Base-by-base conservation (phyloP, 2,888 invertebrate genomes). In the Odontocerum albicorne region DNA sequence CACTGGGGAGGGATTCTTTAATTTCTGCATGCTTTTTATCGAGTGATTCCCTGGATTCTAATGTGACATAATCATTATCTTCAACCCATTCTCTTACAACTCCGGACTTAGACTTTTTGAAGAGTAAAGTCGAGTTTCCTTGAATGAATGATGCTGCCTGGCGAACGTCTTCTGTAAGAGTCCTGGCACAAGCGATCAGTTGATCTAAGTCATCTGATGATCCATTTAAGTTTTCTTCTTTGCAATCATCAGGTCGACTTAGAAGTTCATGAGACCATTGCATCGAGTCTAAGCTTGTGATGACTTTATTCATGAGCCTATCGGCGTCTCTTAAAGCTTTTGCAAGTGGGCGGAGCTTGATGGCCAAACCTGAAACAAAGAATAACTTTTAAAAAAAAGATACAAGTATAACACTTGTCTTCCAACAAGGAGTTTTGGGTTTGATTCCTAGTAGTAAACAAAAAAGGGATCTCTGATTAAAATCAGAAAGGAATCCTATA, bases 101-200 rank as follows among this genome's bases (percentile, higher is more conserved):
- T 45, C 42, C 32, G 64, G 73, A 54, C 66, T 67, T 65, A 64
- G 82, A 74, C 64, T 81, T 80, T 80, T 88, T 92, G 74, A 87
- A 94, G 1, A 91, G 74, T 51, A 88, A 72, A 55, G 88, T 86
- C 35, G 88, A 88, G 69, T 90, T 91, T 56, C 90, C 91, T 74
- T 90, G 93, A 65, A 96, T 93, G 67, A 95, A 92, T 10, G 93
- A 92, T 13, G 93, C 88, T 12, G 92, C 88, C 69, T 92, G 90
- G 62, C 92, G 81, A 32, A 95, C 92, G 72, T 96, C 94, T 70
- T 92, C 90, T 0, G 90, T 91, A 20, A 96, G 81, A 6, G 91
- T 90, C 67, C 91, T 83, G 12, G 94, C 88, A 66, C 92, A 90
- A 7, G 90, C 88, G 60, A 95, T 87, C 56, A 97, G 79, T 70